Evolutionary conservation across 2,113 vertebrate species (phyloP).

Genomic region (Myiozetetes cayanensis): DNA sequence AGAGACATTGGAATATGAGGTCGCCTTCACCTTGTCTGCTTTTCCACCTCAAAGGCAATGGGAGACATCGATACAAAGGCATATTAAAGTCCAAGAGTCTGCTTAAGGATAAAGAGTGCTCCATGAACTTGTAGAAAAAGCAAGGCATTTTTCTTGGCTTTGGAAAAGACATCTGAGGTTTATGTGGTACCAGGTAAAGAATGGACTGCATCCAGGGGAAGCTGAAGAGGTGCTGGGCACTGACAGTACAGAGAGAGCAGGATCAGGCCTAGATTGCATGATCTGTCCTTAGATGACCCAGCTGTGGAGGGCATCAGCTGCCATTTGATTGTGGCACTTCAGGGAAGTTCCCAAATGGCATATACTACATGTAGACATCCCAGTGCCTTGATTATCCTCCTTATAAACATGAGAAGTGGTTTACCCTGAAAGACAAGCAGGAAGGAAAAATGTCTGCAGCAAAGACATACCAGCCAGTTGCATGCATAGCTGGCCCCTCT

Average conservation of each 20-base stretch:
- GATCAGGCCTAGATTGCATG: not conserved
- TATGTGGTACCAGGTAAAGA: not conserved
- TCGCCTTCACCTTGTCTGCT: not conserved
- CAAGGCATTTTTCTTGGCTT: not conserved
- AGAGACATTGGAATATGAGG: not conserved
- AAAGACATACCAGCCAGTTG: not conserved
- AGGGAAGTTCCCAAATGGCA: not conserved
- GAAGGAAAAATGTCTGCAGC: not conserved
- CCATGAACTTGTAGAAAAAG: not conserved
- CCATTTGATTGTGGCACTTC: not conserved
- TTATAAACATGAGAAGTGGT: not conserved
- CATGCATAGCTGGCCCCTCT: not conserved
- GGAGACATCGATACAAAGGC: not conserved
- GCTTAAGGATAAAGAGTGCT: not conserved
- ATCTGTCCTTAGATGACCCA: not conserved
- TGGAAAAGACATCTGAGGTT: not conserved
- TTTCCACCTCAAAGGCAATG: not conserved
- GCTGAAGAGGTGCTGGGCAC: not conserved
- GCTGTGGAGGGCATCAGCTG: not conserved
- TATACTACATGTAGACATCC: not conserved
- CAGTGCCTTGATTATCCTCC: not conserved
- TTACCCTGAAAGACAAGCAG: not conserved
- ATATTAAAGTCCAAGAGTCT: not conserved
- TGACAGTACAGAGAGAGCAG: not conserved
- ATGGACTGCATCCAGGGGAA: not conserved